These are phyloP conservation scores for Subanguina moxae DNA, from an alignment of 1,140 invertebrate species.

Conservation along the genomic window DNA sequence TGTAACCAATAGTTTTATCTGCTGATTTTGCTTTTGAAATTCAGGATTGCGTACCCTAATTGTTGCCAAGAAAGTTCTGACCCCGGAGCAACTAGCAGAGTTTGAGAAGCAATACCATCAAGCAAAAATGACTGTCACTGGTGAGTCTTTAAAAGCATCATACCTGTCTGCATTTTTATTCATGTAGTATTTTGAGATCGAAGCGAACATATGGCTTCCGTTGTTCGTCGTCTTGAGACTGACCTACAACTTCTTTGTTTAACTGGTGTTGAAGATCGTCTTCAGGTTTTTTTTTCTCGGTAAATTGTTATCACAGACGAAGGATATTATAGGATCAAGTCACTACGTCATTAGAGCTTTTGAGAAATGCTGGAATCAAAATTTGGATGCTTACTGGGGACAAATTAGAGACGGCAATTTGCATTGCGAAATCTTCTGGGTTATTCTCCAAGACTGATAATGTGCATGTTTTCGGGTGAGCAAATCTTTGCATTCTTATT, in stretches of 20 bases:
- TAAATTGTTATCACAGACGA: no score
- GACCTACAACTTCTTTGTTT: constrained; percentile 91
- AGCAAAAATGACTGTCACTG: constrained; percentile 40
- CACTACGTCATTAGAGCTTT: constrained; percentile 79
- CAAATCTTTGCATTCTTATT: no score
- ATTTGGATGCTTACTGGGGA: no score
- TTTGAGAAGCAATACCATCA: constrained; percentile 70
- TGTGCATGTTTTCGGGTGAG: no score
- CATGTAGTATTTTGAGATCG: constrained; percentile 68
- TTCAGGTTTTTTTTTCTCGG: constrained; percentile 62
- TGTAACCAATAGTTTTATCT: no score
- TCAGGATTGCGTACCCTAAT: constrained; percentile 81
- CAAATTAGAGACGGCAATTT: no score
- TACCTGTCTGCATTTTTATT: constrained; percentile 75
- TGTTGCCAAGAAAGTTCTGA: constrained; percentile 84
- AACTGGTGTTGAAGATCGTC: constrained; percentile 70
- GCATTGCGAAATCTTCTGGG: constrained; percentile 93
- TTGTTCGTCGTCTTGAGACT: constrained; percentile 80
- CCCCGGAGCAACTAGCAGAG: constrained; percentile 82
- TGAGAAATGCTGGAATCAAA: constrained; percentile 92
- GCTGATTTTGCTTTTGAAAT: constrained; percentile 6
- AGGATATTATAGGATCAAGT: constrained; percentile 85
- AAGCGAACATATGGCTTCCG: constrained; percentile 75
- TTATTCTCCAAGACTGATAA: constrained; percentile 74
- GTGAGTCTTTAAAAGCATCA: background rate